A percentile compares a stretch with the other conserved stretches of the same genome.
Evolutionary conservation across 1,140 invertebrate species (phyloP).

Genomic region (Drosophila persimilis): DNA sequence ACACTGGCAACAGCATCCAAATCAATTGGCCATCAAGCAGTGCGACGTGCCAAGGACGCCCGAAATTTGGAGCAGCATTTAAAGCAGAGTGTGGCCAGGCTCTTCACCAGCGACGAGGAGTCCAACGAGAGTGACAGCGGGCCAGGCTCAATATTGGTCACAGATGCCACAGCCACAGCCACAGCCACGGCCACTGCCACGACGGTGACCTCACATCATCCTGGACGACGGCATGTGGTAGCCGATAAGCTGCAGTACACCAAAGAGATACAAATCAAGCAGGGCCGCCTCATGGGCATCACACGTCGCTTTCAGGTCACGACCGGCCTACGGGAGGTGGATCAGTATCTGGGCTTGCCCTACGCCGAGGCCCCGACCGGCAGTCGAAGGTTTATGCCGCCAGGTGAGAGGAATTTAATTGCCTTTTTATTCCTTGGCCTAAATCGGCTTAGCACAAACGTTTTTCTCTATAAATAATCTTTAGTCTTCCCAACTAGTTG

Average conservation of each 20-base stretch:
- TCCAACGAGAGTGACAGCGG: background rate
- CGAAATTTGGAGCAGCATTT: conserved; percentile 55
- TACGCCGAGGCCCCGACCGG: conserved; percentile 96
- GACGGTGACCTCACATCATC: conserved; percentile 62
- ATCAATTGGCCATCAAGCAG: conserved; percentile 44
- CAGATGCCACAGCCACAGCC: conserved; percentile 6
- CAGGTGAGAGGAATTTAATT: conserved; percentile 83
- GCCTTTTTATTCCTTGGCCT: background rate
- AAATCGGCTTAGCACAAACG: background rate
- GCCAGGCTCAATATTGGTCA: no score
- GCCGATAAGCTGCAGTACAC: conserved; percentile 81
- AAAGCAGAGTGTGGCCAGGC: conserved; percentile 44
- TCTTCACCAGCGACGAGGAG: conserved; percentile 48
- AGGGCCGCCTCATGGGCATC: conserved; percentile 85
- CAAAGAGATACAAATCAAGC: conserved; percentile 84
- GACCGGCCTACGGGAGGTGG: conserved; percentile 84
- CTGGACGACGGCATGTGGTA: conserved; percentile 72
- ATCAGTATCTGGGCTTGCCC: conserved; percentile 90
- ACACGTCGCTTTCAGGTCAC: conserved; percentile 85
- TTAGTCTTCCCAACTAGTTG: conserved; percentile 11
- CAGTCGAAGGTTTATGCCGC: conserved; percentile 93
- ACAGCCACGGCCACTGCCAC: conserved; percentile 23
- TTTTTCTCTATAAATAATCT: no score
- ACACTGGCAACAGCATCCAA: conserved; percentile 18
- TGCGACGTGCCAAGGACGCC: conserved; percentile 48